phyloP scores from a whole-genome alignment of 2,888 invertebrate genomes.

The Cephus pygmeus region DNA sequence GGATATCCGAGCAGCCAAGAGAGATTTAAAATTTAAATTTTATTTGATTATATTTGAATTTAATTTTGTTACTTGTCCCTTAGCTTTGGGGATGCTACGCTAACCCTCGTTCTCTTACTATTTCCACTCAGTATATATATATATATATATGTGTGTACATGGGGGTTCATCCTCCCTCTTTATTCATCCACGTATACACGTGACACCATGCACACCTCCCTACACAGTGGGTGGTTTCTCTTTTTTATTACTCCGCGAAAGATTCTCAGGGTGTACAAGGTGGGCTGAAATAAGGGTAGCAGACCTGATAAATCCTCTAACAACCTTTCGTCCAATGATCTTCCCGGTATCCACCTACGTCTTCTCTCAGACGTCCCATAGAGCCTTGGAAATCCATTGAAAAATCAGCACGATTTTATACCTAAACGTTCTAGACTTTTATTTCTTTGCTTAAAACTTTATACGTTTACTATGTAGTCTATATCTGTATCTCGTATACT shows the following conservation, averaged over 20 bases:
- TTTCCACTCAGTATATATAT: not conserved
- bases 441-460: not conserved
- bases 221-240: conserved; percentile 35
- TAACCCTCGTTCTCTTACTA: not conserved
- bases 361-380: not conserved
- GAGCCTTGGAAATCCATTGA: not conserved
- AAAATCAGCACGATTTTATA: not conserved
- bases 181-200: not conserved
- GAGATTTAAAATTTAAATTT: conserved; percentile 66
- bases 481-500: not conserved
- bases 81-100: not conserved
- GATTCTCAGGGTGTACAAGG: not conserved
- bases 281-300: not conserved
- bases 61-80: conserved; percentile 53
- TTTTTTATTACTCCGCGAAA: conserved; percentile 31
- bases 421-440: not conserved
- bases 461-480: not conserved
- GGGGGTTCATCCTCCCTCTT: not conserved
- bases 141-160: not conserved
- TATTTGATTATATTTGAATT: conserved; percentile 67
- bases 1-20: conserved; percentile 37
- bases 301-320: not conserved
- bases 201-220: not conserved
- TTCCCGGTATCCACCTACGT: not conserved
- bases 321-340: not conserved